A percentile compares a stretch with the other conserved stretches of the same genome.
phyloP scores from a whole-genome alignment of 2,888 invertebrate species.

The Ryuthela nishihirai region DNA sequence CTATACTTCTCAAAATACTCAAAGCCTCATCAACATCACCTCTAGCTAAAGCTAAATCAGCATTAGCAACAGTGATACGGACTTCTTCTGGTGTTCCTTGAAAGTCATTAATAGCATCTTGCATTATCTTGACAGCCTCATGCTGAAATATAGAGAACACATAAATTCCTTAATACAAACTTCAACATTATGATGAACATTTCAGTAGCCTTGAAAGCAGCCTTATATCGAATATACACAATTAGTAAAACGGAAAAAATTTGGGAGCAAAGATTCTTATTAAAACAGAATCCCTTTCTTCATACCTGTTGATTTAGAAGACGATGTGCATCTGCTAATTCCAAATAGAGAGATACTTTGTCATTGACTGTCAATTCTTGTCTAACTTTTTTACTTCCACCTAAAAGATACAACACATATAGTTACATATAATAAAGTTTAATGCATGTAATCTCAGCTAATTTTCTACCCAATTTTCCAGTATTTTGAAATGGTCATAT shows the following conservation, averaged over 20 bases:
- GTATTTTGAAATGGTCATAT: too few relatives aligned
- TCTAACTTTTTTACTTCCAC: slow-evolving; percentile 15
- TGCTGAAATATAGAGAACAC: slow-evolving; percentile 8
- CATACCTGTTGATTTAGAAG: slow-evolving; percentile 64
- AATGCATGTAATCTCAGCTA: too few relatives aligned
- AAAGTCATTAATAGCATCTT: slow-evolving; percentile 45
- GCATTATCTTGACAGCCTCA: slow-evolving; percentile 20
- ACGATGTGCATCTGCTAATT: slow-evolving; percentile 74
- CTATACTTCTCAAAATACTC: slow-evolving; percentile 69
- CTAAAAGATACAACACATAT: too few relatives aligned
- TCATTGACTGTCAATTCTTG: slow-evolving; percentile 62
- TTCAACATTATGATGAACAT: too few relatives aligned
- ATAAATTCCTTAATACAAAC: neutral
- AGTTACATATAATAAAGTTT: too few relatives aligned
- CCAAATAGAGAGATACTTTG: slow-evolving; percentile 79
- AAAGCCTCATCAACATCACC: slow-evolving; percentile 79
- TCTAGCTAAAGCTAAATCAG: slow-evolving; percentile 74
- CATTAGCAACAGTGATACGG: slow-evolving; percentile 75
- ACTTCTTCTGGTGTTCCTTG: slow-evolving; percentile 78
- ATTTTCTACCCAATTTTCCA: too few relatives aligned
- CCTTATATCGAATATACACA: too few relatives aligned
- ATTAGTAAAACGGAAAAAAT: too few relatives aligned
- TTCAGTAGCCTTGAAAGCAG: too few relatives aligned
- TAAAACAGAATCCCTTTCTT: slow-evolving; percentile 74
- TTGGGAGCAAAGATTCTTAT: too few relatives aligned